Evolutionary conservation across 2,113 vertebrate genomes (phyloP), one percentile per base, ranked within the genome.

Genomic region (Odontophorus gujanensis): DNA sequence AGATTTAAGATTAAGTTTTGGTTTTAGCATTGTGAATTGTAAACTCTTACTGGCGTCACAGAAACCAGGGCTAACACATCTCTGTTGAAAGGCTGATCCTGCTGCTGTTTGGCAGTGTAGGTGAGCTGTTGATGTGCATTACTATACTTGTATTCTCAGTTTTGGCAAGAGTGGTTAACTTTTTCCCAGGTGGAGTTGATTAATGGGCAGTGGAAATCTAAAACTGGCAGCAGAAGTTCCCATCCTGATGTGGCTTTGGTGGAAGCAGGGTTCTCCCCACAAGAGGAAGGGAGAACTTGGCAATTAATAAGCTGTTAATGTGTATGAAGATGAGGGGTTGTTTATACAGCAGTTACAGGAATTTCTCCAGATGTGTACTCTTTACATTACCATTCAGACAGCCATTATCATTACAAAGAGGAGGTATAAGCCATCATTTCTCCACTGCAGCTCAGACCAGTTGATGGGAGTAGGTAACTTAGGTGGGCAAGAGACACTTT

Each of bases 81-180:
- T 83, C n/a, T 53, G 40, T 51, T 2, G 21, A 4, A 34, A 42
- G 19, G 9, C 13, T 85, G 36, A 32, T 86, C 15, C 19, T 21
- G 38, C 67, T 73, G 47, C 36, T 58, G 7, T 76, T 85, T 28
- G 17, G 45, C 30, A 28, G 22, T 2, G 6, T 24, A 68, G 53
- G 48, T 65, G 74, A 84, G 19, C 62, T 87, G n/a, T 53, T 36
- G 6, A 4, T 6, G n/a, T 21, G 43, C 0, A 0, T 50, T 59
- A 1, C 7, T 42, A 4, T 55, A 13, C 34, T 57, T 38, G 5
- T 50, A 40, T 4, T 75, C n/a, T 55, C 1, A 0, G 15, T 38
- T 57, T 51, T 69, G 55, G 20, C 66, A 61, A 58, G 69, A 58
- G 22, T 24, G 28, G 8, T 61, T 47, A 34, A 38, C 20, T 53